These are phyloP conservation scores for Aspidoscelis tigris DNA, from an alignment of 2,113 vertebrate species.

Conservation along the genomic window DNA sequence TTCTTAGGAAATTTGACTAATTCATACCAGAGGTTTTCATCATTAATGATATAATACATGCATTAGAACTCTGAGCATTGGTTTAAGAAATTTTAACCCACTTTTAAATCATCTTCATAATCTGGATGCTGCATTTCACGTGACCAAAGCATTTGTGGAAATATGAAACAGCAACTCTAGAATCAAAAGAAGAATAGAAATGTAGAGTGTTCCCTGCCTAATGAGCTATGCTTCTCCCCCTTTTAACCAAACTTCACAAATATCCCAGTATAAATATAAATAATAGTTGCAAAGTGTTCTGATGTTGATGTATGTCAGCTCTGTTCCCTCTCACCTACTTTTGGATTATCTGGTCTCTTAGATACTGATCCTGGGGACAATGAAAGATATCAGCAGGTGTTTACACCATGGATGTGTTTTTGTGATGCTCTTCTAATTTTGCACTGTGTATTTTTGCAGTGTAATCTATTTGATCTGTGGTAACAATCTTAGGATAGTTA, in stretches of 20 bases:
- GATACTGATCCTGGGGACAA: constrained; percentile 25
- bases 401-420: constrained; percentile 19
- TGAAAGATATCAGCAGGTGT: constrained; percentile 7
- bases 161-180: not conserved
- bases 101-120: not conserved
- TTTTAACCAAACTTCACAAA: constrained; percentile 31
- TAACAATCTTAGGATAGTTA: not conserved
- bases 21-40: not conserved
- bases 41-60: not conserved
- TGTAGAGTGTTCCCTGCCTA: not conserved
- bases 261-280: not conserved
- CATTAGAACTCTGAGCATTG: not conserved
- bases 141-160: constrained; percentile 2
- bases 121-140: not conserved
- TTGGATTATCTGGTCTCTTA: constrained; percentile 8
- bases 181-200: not conserved
- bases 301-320: not conserved
- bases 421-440: constrained; percentile 4
- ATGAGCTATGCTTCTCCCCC: not conserved
- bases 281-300: not conserved
- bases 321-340: constrained; percentile 21
- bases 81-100: not conserved
- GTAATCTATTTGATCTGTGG: not conserved
- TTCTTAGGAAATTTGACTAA: not conserved
- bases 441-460: not conserved